A percentile compares a stretch with the other conserved stretches of the same genome.
Conservation (phyloP, 2,113 vertebrate species). For the Elachura formosa region DNA sequence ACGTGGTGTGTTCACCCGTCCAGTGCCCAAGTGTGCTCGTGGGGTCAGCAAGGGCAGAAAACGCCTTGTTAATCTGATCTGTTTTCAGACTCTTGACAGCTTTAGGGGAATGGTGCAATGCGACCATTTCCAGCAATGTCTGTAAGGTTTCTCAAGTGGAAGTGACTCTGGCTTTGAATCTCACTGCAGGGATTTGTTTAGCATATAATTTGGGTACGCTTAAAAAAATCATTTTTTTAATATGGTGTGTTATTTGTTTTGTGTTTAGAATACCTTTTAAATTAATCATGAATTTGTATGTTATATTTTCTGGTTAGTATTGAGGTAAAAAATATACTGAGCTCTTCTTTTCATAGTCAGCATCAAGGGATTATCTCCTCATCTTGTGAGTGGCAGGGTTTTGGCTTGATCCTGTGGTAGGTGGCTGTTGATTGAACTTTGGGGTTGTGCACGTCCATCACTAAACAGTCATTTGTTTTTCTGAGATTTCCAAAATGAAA, state of each 20-base stretch:
- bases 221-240: background rate
- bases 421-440: background rate
- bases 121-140: background rate
- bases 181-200: background rate
- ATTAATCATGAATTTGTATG: background rate
- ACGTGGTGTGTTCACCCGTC: rapidly evolving
- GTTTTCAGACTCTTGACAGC: background rate
- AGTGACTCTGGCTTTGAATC: background rate
- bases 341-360: background rate
- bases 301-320: background rate
- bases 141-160: background rate
- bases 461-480: background rate
- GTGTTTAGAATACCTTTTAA: background rate
- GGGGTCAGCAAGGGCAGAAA: background rate
- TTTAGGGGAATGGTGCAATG: background rate
- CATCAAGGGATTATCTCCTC: background rate
- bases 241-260: background rate
- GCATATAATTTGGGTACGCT: background rate
- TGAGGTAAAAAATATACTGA: background rate
- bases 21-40: background rate
- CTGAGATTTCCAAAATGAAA: background rate
- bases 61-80: background rate
- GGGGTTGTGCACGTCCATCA: background rate
- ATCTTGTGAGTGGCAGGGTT: background rate
- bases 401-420: background rate